phyloP scores from a whole-genome alignment of 2,888 invertebrate genomes.

The Ormyrus thymus region DNA sequence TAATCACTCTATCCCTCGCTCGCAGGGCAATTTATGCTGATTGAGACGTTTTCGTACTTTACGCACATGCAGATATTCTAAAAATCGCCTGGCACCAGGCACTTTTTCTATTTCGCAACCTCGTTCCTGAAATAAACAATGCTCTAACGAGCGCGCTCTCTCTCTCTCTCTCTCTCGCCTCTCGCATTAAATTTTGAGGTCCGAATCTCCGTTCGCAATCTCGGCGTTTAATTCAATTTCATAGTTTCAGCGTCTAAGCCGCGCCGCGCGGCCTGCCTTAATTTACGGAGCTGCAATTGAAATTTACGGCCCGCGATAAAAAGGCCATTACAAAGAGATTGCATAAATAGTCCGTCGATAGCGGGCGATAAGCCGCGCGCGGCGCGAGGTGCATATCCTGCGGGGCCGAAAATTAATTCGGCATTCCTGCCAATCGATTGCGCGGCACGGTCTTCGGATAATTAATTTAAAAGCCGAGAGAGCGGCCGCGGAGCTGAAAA shows the following conservation, averaged over 20 bases:
- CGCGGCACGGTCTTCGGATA: no score
- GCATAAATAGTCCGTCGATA: not conserved
- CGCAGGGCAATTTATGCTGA: no score
- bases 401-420: no score
- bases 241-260: not conserved
- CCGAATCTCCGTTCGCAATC: conserved; percentile 28
- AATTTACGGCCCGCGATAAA: conserved; percentile 30
- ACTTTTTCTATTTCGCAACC: conserved; percentile 5
- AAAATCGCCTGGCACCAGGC: not conserved
- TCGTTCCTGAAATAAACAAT: conserved; percentile 28
- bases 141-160: conserved; percentile 11
- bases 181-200: conserved; percentile 9
- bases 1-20: no score
- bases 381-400: no score
- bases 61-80: conserved; percentile 1
- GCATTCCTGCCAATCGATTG: no score
- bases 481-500: not conserved
- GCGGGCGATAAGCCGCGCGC: not conserved
- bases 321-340: conserved; percentile 10
- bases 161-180: no score
- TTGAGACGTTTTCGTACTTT: no score
- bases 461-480: not conserved
- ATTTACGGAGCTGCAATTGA: conserved; percentile 18
- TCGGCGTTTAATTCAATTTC: conserved; percentile 36
- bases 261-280: not conserved